A percentile compares a stretch with the other conserved stretches of the same genome.
phyloP scores from a whole-genome alignment of 2,888 invertebrate genomes.

The Oxytorus armatus region DNA sequence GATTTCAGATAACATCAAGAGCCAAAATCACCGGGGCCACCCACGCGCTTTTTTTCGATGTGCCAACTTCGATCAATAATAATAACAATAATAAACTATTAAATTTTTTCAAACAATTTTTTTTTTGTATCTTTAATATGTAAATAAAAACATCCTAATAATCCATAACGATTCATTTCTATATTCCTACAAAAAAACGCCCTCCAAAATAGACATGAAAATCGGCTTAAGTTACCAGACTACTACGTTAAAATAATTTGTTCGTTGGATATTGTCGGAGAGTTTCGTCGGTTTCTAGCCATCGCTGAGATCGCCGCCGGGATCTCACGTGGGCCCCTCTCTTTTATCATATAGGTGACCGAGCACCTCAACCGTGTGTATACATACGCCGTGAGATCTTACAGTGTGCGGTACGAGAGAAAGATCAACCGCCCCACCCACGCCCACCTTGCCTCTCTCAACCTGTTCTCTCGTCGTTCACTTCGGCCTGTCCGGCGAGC shows the following conservation, averaged over 20 bases:
- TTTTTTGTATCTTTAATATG: too few relatives aligned
- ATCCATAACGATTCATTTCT: too few relatives aligned
- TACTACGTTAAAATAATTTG: conserved; percentile 37
- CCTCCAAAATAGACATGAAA: too few relatives aligned
- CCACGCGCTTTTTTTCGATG: too few relatives aligned
- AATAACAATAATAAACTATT: too few relatives aligned
- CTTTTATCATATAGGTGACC: conserved; percentile 32
- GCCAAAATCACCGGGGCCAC: too few relatives aligned
- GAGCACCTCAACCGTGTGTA: conserved; percentile 30
- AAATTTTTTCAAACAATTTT: too few relatives aligned
- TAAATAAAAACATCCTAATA: too few relatives aligned
- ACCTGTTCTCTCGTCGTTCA: conserved; percentile 82
- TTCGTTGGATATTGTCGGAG: conserved; percentile 20
- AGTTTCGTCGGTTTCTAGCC: conserved; percentile 51
- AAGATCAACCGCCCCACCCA: conserved; percentile 83
- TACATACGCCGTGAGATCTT: conserved; percentile 53
- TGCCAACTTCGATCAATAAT: too few relatives aligned
- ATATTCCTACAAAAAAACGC: too few relatives aligned
- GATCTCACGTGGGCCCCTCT: conserved; percentile 41
- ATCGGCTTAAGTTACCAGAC: too few relatives aligned
- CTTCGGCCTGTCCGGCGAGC: conserved; percentile 68
- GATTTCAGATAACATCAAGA: too few relatives aligned
- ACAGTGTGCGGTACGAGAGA: conserved; percentile 58
- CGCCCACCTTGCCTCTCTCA: conserved; percentile 79
- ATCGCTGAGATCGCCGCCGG: conserved; percentile 50